Evolutionary conservation across 2,888 invertebrate genomes (phyloP).

Genomic region (Zelleria hepariella): DNA sequence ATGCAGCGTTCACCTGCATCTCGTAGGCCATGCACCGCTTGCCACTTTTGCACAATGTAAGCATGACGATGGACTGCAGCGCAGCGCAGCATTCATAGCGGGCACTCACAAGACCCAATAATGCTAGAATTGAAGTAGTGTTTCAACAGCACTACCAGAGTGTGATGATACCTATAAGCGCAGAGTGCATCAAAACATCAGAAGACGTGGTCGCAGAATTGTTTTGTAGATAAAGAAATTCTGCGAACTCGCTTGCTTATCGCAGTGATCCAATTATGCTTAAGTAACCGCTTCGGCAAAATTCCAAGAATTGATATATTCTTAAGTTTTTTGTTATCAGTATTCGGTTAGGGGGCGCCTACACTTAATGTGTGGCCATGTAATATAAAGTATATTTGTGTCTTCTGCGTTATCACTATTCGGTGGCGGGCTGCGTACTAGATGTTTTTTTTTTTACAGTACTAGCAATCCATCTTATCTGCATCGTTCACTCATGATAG

Average conservation of each 20-base stretch:
- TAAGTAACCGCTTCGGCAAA: not conserved
- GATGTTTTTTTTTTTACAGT: too few relatives aligned
- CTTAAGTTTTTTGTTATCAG: constrained; percentile 3
- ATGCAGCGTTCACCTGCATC: constrained; percentile 5
- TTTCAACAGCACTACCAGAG: too few relatives aligned
- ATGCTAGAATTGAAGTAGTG: too few relatives aligned
- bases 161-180: too few relatives aligned
- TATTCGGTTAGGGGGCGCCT: constrained; percentile 2
- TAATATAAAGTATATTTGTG: not conserved
- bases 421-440: not conserved
- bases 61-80: too few relatives aligned
- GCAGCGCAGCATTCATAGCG: too few relatives aligned
- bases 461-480: too few relatives aligned
- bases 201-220: too few relatives aligned
- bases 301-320: constrained; percentile 1
- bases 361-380: constrained; percentile 5
- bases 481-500: too few relatives aligned
- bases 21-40: constrained; percentile 5
- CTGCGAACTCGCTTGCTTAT: constrained; percentile 7
- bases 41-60: too few relatives aligned
- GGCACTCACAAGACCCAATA: too few relatives aligned
- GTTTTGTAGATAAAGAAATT: constrained; percentile 2
- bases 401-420: not conserved
- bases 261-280: constrained; percentile 4
- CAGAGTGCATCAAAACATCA: too few relatives aligned